Percentiles rank a stretch among this genome's conserved stretches.
Conservation (phyloP, 2,113 vertebrate species). For the Promerops cafer region DNA sequence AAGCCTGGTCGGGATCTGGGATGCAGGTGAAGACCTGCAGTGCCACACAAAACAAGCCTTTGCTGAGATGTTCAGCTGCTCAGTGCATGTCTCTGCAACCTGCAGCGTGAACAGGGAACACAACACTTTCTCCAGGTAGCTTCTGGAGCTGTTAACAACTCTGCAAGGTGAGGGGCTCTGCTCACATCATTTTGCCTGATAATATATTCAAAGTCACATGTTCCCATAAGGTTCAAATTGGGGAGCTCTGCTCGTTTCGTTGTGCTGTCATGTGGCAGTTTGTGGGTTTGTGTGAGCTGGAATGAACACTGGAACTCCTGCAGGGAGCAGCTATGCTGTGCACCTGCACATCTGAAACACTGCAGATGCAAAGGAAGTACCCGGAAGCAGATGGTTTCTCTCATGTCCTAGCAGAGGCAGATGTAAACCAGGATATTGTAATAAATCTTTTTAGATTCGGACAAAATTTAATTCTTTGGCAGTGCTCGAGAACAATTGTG, state of each 20-base stretch:
- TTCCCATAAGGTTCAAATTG: neutral
- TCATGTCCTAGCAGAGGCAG: neutral
- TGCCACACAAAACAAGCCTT: neutral
- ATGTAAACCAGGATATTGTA: neutral
- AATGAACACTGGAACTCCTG: neutral
- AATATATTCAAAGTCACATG: neutral
- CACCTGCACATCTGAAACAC: slow-evolving; percentile 58
- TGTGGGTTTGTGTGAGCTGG: neutral
- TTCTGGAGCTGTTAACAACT: neutral
- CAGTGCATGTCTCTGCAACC: neutral
- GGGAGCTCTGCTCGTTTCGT: neutral
- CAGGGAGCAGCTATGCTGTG: neutral
- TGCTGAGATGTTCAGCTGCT: neutral
- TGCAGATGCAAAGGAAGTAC: slow-evolving; percentile 25
- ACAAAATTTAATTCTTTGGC: neutral
- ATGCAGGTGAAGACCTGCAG: neutral
- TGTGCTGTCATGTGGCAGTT: neutral
- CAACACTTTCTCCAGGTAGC: neutral
- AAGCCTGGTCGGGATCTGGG: neutral
- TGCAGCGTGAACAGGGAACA: neutral
- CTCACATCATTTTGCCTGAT: neutral
- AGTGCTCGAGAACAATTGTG: rapidly evolving
- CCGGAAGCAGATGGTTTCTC: neutral
- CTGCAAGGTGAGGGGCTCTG: neutral
- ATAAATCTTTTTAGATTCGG: neutral